Evolutionary conservation across 2,113 vertebrate genomes (phyloP), one percentile per base, ranked within the genome.

Genomic region (Pardalotus punctatus): DNA sequence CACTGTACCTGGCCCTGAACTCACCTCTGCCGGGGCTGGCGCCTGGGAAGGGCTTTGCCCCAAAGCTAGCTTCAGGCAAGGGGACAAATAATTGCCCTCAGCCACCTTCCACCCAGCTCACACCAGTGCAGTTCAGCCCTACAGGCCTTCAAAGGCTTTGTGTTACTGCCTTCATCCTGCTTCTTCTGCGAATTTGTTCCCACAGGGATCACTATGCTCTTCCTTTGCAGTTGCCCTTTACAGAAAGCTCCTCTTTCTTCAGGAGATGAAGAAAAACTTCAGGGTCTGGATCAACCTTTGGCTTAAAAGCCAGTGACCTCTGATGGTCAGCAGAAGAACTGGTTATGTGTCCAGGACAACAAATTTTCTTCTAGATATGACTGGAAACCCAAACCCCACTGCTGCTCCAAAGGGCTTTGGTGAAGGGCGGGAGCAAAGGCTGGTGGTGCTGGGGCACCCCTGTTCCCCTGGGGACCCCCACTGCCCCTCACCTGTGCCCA

Each of bases 391-490:
- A 58, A 93, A 58, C 2, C 5, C 18, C 21, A 21, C 23, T 33
- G 18, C 65, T 64, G 31, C 33, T 72, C 42, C 47, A 10, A 5
- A 31, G 12, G 18, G 56, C 31, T 86, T 43, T 82, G 50, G 18
- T 40, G 50, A 43, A 36, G 11, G 5, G 14, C 36, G 24, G 50
- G 40, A 84, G 58, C 25, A 62, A 50, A 48, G n/a, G 50, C 57
- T 86, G 48, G 25, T 0, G 1, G 12, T 40, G 43, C 47, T 53
- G 47, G 38, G 66, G 22, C 43, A 45, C 5, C 7, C 35, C 42
- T 1, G 1, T 31, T 6, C 9, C 27, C 17, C 13, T 3, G 3
- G 36, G 10, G 12, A 36, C 10, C 16, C 43, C 43, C 0, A 0
- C 64, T n/a, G 58, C 23, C 19, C n/a, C 29, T 48, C 36, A 57